Base-by-base conservation (phyloP, 2,888 invertebrate species). In the Ypsolopha sequella region DNA sequence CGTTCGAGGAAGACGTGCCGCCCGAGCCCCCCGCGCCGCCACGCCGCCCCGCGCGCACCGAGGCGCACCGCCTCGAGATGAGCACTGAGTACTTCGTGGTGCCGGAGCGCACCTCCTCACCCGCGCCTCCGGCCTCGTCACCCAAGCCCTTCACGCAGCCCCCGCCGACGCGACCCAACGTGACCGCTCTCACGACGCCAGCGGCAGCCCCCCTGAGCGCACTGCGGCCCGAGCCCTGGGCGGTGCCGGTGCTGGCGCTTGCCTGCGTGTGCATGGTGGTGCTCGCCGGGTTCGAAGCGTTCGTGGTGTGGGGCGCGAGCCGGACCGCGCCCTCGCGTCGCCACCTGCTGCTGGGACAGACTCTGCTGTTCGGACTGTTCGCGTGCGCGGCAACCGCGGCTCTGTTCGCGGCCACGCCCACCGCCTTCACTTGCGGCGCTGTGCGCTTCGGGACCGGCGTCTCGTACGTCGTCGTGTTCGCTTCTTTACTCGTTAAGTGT, bases 401-500 rank as follows among this genome's bases (percentile, higher is more conserved):
- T 9, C 88, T 95, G 14, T 90, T 93, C 55, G 92, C 95, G 2
- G 91, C 93, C 7, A 90, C 93, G 36, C 95, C 95, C 46, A 93
- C 93, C 50, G 88, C 91, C 50, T 88, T 94, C 52, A 93, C 94
- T 14, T 96, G 96, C 67, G 94, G 93, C 50, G 90, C 94, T 33
- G 91, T 94, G 56, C 89, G 95, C 50, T 92, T 95, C 62, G 94
- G 93, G 43, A 92, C 93, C 44, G 96, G 96, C 50, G 90, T 94
- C 11, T 89, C 95, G 7, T 93, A 95, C 62, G 93, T 95, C 51
- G 89, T 97, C 52, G 94, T 96, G 54, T 97, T 97, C 76, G 94
- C 96, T 41, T 94, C 97, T 0, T 89, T 98, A 49, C 89, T 98
- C 62, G 97, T 97, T 58, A 97, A 98, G 82, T 95, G 96, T 77